A percentile compares a stretch with the other conserved stretches of the same genome.
These are phyloP conservation scores for Papilio machaon DNA, from an alignment of 1,140 invertebrate genomes.

Conservation along the genomic window DNA sequence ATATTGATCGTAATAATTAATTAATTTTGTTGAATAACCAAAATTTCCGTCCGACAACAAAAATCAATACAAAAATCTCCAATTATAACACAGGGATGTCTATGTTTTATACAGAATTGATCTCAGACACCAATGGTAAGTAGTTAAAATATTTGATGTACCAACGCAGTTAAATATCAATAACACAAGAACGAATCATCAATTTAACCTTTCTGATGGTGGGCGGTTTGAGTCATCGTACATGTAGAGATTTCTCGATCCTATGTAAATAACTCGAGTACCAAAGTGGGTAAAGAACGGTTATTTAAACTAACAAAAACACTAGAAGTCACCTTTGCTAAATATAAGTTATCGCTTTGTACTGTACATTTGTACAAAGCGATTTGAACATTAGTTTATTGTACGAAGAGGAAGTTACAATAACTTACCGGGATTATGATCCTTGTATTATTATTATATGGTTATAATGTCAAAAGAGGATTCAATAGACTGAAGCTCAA, in stretches of 20 bases:
- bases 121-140: too few species aligned
- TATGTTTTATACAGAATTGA: too few species aligned
- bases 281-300: not conserved
- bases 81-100: too few species aligned
- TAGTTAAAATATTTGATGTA: not conserved
- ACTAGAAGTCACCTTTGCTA: not conserved
- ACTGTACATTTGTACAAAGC: not conserved
- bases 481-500: not conserved
- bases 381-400: not conserved
- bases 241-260: not conserved
- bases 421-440: not conserved
- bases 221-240: not conserved
- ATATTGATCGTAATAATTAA: too few species aligned
- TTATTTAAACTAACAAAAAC: not conserved
- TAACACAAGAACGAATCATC: not conserved
- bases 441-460: not conserved
- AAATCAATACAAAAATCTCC: too few species aligned
- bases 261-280: not conserved
- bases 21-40: too few species aligned
- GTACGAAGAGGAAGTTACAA: not conserved
- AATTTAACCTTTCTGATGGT: not conserved
- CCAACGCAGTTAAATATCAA: not conserved
- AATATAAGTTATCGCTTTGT: not conserved
- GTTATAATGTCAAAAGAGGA: not conserved
- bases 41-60: too few species aligned